A percentile compares a stretch with the other conserved stretches of the same genome.
Evolutionary conservation across 2,888 invertebrate genomes (phyloP).

Genomic region (Sphinx pinastri): DNA sequence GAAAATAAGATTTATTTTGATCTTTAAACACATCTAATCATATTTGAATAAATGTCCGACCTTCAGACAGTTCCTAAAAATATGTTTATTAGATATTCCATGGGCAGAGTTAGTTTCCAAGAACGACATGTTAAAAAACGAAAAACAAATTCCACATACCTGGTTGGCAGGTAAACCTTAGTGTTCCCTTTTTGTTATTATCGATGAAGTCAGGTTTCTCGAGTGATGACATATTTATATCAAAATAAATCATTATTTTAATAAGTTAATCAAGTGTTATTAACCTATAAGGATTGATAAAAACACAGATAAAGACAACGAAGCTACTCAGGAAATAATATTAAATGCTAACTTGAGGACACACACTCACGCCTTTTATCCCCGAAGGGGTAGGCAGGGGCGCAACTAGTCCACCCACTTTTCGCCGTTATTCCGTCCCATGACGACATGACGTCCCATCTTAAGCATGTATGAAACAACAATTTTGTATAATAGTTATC

Average conservation of each 20-base stretch:
- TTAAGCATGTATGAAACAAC: no score
- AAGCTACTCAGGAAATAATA: background rate
- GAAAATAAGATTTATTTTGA: no score
- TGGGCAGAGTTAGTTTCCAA: background rate
- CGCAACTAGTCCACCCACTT: no score
- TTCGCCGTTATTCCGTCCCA: no score
- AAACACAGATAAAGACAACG: background rate
- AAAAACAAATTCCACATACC: constrained; percentile 3
- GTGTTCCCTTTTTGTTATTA: background rate
- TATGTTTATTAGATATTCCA: background rate
- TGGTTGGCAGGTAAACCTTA: constrained; percentile 15
- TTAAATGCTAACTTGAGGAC: no score
- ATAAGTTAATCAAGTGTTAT: background rate
- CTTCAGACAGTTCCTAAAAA: constrained; percentile 10
- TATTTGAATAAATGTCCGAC: background rate
- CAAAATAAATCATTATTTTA: background rate
- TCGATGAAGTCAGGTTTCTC: background rate
- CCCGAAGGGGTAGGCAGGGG: no score
- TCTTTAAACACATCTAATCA: no score
- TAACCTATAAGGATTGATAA: background rate
- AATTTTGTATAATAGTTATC: no score
- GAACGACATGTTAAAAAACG: background rate
- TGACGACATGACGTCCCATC: no score
- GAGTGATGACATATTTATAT: background rate
- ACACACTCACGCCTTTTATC: no score